Percentiles rank a stretch among this genome's conserved stretches.
Conservation (phyloP, 64 coral and sea anemone genomes). For the Pachyseris speciosa region DNA sequence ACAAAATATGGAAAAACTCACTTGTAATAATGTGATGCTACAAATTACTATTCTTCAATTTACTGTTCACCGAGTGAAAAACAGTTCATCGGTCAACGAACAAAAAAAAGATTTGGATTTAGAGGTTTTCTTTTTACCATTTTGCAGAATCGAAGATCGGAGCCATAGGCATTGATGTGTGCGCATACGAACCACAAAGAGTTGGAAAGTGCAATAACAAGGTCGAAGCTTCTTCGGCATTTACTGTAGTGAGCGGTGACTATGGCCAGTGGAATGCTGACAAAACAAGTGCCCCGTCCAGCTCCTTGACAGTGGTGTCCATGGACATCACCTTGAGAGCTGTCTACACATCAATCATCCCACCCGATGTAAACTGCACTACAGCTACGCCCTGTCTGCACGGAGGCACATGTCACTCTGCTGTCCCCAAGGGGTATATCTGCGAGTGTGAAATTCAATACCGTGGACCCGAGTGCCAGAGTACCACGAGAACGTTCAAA, state of each 20-base stretch:
- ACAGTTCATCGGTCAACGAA: too few species aligned
- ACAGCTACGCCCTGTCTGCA: conserved; percentile 73
- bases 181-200: conserved; percentile 72
- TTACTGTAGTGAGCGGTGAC: conserved; percentile 86
- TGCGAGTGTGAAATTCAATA: conserved; percentile 75
- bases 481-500: conserved; percentile 85
- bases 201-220: conserved; percentile 76
- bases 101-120: background rate
- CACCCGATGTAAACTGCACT: background rate
- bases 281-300: background rate
- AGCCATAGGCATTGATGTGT: conserved; percentile 88
- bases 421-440: conserved; percentile 78
- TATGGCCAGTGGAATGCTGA: conserved; percentile 60
- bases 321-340: conserved; percentile 58
- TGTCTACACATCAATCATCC: conserved; percentile 53
- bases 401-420: conserved; percentile 85
- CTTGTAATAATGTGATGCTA: too few species aligned
- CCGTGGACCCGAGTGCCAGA: conserved; percentile 83
- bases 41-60: too few species aligned
- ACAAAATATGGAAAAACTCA: too few species aligned
- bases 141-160: conserved; percentile 74
- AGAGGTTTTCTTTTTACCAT: background rate
- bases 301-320: conserved; percentile 81
- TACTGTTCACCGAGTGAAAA: too few species aligned
- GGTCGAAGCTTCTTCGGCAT: conserved; percentile 60